Base-by-base conservation (phyloP, 2,888 invertebrate genomes). In the Dinocampus coccinellae region DNA sequence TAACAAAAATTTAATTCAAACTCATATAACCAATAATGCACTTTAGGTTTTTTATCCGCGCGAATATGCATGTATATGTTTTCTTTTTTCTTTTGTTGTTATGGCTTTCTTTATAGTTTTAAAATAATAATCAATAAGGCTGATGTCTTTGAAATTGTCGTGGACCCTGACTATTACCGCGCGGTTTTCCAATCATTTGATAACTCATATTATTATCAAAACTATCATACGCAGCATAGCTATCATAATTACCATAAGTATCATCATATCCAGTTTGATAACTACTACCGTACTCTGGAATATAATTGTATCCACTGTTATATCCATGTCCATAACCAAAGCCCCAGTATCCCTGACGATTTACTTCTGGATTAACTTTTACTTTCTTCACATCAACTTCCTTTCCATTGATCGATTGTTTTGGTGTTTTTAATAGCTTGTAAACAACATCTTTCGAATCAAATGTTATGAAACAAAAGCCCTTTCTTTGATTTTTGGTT, bases 381-480 rank as follows among this genome's bases (percentile, higher is more conserved):
- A 88, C 92, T 89, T 87, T 90, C 83, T 88, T 89, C 0, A 89
- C 88, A 72, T 88, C 88, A 74, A 91, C 90, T 83, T 92, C 91
- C 79, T 91, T 90, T 33, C 90, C 91, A 58, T 90, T 90, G 73
- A 91, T 90, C 55, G 86, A 89, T 81, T 91, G 91, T 80, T 91
- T 91, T 7, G 90, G 89, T 24, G 89, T 89, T 79, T 90, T 90
- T 60, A 90, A 83, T 63, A 90, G 87, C 77, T 91, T 90, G 78
- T 90, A 90, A 13, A 91, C 91, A 4, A 90, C 89, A 74, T 90
- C 90, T 77, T 91, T 90, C 42, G 89, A 89, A 75, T 92, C 91
- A 80, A 92, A 92, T n/a, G 92, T 92, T 72, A 92, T 90, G 83
- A 92, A 92, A 80, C 91, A 92, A 83, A 91, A 92, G 20, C 90